A percentile compares a stretch with the other conserved stretches of the same genome.
Conservation (phyloP, 2,113 vertebrate genomes). For the Gnathonemus longibarbis region DNA sequence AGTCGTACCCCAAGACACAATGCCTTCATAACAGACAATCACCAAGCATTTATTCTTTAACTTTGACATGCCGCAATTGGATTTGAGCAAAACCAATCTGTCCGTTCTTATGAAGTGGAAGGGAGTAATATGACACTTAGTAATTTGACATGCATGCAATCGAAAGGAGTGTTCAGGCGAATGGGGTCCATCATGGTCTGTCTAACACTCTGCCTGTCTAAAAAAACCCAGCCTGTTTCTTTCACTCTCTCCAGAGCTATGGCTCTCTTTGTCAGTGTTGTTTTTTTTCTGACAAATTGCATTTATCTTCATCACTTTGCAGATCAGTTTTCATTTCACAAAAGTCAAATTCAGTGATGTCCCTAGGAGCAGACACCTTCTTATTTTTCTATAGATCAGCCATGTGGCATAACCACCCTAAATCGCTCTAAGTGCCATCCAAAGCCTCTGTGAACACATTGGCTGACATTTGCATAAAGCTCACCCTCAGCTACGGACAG, state of each 20-base stretch:
- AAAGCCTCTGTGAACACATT: neutral
- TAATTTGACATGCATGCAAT: neutral
- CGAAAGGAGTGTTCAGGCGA: neutral
- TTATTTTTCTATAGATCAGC: neutral
- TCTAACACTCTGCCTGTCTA: neutral
- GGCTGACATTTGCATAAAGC: neutral
- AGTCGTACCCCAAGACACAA: neutral
- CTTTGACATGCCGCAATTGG: neutral
- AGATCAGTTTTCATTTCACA: neutral
- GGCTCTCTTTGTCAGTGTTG: neutral
- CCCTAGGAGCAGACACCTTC: neutral
- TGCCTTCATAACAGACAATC: neutral
- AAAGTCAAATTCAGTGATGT: neutral
- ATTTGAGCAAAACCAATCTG: neutral
- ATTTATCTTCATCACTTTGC: neutral
- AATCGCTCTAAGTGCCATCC: neutral
- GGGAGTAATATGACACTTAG: constrained; percentile 14
- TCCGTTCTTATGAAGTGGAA: constrained; percentile 8
- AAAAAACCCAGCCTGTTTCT: neutral
- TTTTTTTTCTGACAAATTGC: neutral
- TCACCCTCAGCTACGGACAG: neutral
- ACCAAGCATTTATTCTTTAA: constrained; percentile 1
- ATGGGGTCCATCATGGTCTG: neutral
- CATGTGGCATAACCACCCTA: too few relatives aligned
- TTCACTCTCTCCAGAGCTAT: neutral